phyloP scores from a whole-genome alignment of 1,140 invertebrate genomes.

The Zaprionus ghesquierei region DNA sequence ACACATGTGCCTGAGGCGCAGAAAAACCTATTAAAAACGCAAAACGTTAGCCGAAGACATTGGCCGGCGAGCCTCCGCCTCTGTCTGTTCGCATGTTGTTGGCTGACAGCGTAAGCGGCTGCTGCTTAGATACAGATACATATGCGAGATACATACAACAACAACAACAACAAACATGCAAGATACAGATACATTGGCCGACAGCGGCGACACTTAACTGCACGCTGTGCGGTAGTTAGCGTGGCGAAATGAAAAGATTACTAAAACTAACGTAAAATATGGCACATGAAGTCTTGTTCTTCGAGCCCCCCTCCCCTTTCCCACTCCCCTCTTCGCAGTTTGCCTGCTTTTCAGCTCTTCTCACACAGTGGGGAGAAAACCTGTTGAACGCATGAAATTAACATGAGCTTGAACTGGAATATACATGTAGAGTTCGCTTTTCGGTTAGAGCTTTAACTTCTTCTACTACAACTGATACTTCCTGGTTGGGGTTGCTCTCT shows the following conservation, averaged over 20 bases:
- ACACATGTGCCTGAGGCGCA: conserved; percentile 43
- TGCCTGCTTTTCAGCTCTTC: neutral
- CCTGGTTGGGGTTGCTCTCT: conserved; percentile 32
- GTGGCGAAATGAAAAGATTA: conserved; percentile 73
- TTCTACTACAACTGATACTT: conserved; percentile 40
- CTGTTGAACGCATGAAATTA: conserved; percentile 77
- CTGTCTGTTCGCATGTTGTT: conserved; percentile 40
- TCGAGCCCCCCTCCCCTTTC: neutral
- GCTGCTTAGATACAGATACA: conserved; percentile 38
- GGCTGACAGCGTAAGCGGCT: conserved; percentile 32
- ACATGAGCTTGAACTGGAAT: conserved; percentile 57
- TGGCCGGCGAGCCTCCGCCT: conserved; percentile 18
- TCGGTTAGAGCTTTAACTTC: conserved; percentile 12
- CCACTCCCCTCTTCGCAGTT: neutral
- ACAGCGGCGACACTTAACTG: conserved; percentile 66
- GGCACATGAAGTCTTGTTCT: conserved; percentile 28
- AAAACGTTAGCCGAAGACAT: conserved; percentile 56
- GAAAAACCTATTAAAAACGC: conserved; percentile 73
- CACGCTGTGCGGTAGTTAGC: conserved; percentile 78
- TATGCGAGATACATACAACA: conserved; percentile 14
- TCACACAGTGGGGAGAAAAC: conserved; percentile 34
- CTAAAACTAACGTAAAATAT: conserved; percentile 72
- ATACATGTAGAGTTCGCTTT: conserved; percentile 27
- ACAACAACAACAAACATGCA: too few species aligned
- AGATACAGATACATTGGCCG: conserved; percentile 37